Percentiles rank a stretch among this genome's conserved stretches.
Conservation (phyloP, 2,888 invertebrate genomes). For the Galerucella pusilla region DNA sequence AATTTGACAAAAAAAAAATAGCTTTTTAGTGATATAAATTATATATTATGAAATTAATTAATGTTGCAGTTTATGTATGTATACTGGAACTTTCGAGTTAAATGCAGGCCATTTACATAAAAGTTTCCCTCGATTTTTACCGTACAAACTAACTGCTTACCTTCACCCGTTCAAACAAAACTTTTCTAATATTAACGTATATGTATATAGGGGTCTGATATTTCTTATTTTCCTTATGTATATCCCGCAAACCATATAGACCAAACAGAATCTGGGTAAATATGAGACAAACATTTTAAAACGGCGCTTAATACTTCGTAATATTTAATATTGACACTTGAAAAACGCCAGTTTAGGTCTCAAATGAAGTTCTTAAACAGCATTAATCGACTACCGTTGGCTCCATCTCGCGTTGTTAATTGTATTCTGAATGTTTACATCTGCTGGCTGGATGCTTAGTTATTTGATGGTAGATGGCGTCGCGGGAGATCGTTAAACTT, state of each 20-base stretch:
- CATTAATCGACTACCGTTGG: too few species aligned
- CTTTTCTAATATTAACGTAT: not conserved
- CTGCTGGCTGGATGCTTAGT: not conserved
- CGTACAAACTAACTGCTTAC: not conserved
- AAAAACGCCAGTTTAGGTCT: too few species aligned
- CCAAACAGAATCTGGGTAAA: too few species aligned
- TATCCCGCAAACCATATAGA: too few species aligned
- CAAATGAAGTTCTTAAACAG: too few species aligned
- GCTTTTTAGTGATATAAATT: slow-evolving; percentile 59
- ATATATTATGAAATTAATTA: slow-evolving; percentile 55
- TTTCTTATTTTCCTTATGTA: too few species aligned
- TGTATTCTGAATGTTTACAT: not conserved
- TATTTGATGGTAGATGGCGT: not conserved
- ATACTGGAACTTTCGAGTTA: slow-evolving; percentile 52
- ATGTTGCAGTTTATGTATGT: slow-evolving; percentile 56
- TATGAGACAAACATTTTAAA: too few species aligned
- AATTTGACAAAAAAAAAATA: slow-evolving; percentile 50
- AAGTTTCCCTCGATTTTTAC: slow-evolving; percentile 43
- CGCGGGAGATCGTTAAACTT: too few species aligned
- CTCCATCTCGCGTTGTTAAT: not conserved
- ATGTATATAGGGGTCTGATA: too few species aligned
- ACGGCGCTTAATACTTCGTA: too few species aligned
- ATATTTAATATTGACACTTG: too few species aligned
- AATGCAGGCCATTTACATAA: slow-evolving; percentile 51
- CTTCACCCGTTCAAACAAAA: not conserved